Evolutionary conservation across 2,113 vertebrate genomes (phyloP).

Genomic region (Epinephelus lanceolatus): DNA sequence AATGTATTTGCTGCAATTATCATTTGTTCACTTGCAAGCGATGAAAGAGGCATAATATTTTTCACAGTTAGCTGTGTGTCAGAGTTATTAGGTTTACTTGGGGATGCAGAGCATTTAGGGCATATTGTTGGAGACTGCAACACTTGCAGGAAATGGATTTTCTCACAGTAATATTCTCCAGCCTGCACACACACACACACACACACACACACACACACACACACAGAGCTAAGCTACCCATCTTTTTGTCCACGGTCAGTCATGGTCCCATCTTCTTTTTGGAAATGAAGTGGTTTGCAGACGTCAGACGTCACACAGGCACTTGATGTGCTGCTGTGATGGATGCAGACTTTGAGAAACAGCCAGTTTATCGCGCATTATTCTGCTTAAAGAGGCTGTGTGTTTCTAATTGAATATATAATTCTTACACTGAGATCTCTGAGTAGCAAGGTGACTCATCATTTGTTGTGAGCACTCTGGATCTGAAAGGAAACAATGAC

Average conservation of each 20-base stretch:
- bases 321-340: conserved; percentile 20
- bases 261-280: conserved; percentile 44
- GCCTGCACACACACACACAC: conserved; percentile 20
- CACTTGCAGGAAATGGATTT: conserved; percentile 72
- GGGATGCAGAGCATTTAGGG: conserved; percentile 69
- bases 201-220: background rate
- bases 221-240: conserved; percentile 28
- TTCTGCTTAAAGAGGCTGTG: background rate
- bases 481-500: conserved; percentile 6
- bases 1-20: conserved; percentile 69
- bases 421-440: conserved; percentile 15
- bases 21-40: conserved; percentile 64
- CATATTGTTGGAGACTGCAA: conserved; percentile 69
- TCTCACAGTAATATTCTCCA: conserved; percentile 52
- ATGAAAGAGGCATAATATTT: conserved; percentile 67
- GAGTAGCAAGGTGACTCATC: conserved; percentile 1
- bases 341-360: conserved; percentile 6
- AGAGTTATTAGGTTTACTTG: conserved; percentile 71
- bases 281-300: conserved; percentile 43
- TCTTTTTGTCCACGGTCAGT: conserved; percentile 56
- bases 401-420: background rate
- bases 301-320: conserved; percentile 3
- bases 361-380: conserved; percentile 22
- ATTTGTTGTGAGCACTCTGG: background rate
- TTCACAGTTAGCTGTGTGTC: conserved; percentile 65